Evolutionary conservation across 2,888 invertebrate genomes (phyloP), one percentile per base, ranked within the genome.

Genomic region (Catonia carolina): DNA sequence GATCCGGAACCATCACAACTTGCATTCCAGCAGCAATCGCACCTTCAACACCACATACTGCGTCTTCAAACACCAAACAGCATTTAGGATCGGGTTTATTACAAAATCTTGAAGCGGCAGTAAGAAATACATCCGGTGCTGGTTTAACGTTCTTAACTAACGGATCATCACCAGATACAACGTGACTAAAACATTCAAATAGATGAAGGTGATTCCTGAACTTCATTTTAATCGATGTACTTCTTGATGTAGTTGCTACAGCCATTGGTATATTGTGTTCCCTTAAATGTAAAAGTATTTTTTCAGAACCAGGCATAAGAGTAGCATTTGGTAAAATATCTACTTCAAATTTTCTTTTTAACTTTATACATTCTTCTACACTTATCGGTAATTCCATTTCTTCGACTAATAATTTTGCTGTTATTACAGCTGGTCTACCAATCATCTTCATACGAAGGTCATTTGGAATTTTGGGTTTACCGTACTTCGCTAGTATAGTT

Each of bases 11-110:
- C 86, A 90, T 88, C 0, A 91, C 82, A 1, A 81, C 82, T 71
- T 89, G 89, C 93, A 94, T 95, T 6, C 86, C 86, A 0, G 94
- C 93, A 17, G 79, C 77, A 17, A 79, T 68, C 0, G 85, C 93
- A 0, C 89, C 88, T 33, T 80, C 77, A 0, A 93, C 90, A 1
- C 96, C 95, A 71, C 91, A 92, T 0, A 89, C 87, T 0, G 95
- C 88, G 73, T 96, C 96, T 75, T 96, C 96, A 70, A 94, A 89
- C 2, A 92, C 93, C 60, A 94, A 72, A 67, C 89, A 89, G 83
- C 81, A 75, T 60, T 76, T 75, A 6, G 84, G 79, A 6, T 75
- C 69, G 6, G 87, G 85, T 62, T 78, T 77, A 61, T 84, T 82
- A 0, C 77, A 71, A 70, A 93, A 93, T 61, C 91, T 75, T 1